phyloP scores from a whole-genome alignment of 2,113 vertebrate species.

The Notothenia rossii region DNA sequence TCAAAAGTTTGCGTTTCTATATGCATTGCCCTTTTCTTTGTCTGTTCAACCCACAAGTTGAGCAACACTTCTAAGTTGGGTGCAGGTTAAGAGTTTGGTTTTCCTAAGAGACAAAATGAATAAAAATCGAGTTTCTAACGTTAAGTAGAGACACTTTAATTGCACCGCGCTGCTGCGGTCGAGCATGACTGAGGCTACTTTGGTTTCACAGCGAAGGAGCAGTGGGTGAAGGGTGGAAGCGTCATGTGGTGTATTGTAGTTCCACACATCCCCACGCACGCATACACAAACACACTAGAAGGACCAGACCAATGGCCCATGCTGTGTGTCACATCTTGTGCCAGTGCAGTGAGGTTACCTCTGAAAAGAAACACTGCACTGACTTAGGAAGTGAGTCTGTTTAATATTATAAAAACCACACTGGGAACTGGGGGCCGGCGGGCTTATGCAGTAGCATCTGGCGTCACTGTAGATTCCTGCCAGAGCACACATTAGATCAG shows the following conservation, averaged over 20 bases:
- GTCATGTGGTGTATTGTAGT: constrained; percentile 32
- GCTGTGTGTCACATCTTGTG: constrained; percentile 60
- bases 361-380: constrained; percentile 33
- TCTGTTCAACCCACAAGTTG: constrained; percentile 3
- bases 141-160: constrained; percentile 28
- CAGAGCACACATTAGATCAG: constrained; percentile 70
- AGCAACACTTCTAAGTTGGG: background rate
- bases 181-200: background rate
- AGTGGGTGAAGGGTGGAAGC: constrained; percentile 19
- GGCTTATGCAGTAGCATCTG: constrained; percentile 76
- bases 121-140: background rate
- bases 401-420: constrained; percentile 74
- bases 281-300: constrained; percentile 9
- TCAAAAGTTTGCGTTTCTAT: background rate
- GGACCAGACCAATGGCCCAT: constrained; percentile 35
- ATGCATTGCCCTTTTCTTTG: background rate
- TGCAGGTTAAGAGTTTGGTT: constrained; percentile 7
- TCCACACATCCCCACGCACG: background rate
- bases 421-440: constrained; percentile 48
- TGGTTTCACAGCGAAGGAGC: constrained; percentile 31
- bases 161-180: background rate
- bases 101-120: constrained; percentile 14
- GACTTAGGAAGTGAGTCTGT: constrained; percentile 57
- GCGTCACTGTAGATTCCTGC: constrained; percentile 67
- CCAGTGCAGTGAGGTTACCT: constrained; percentile 63